phyloP scores from a whole-genome alignment of 2,888 invertebrate genomes.

The Lepidochitona cinerea region DNA sequence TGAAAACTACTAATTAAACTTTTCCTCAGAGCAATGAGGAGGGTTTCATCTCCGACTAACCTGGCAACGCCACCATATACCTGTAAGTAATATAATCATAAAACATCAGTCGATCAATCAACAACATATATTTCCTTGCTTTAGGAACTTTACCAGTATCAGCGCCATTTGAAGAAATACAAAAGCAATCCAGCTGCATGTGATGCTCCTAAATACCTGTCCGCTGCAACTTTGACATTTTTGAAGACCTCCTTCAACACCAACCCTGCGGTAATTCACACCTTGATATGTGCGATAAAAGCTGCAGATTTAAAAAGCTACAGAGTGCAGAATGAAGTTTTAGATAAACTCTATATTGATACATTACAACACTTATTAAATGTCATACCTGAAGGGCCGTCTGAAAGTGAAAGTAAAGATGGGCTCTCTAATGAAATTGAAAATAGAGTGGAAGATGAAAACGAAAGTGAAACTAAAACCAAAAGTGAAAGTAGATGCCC shows the following conservation, averaged over 20 bases:
- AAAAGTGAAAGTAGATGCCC: not conserved
- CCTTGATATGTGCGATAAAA: conserved; percentile 36
- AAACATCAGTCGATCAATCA: too few relatives aligned
- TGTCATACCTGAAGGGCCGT: not conserved
- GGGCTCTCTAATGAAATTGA: too few relatives aligned
- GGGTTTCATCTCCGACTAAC: too few relatives aligned
- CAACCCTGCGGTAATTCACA: conserved; percentile 44
- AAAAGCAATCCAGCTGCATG: conserved; percentile 32
- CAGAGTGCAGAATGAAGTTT: conserved; percentile 37
- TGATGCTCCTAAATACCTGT: conserved; percentile 3
- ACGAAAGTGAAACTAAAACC: conserved; percentile 10
- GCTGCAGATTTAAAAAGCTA: conserved; percentile 16
- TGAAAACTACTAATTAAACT: too few relatives aligned
- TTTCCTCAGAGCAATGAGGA: too few relatives aligned
- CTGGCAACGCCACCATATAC: too few relatives aligned
- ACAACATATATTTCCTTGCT: conserved; percentile 14
- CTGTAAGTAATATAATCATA: too few relatives aligned
- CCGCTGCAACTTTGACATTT: conserved; percentile 17
- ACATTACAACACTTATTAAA: conserved; percentile 47
- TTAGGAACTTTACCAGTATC: conserved; percentile 58
- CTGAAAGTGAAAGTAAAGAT: conserved; percentile 7
- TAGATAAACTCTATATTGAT: conserved; percentile 48
- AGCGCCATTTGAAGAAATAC: conserved; percentile 23
- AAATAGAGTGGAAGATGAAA: too few relatives aligned
- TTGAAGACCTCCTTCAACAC: conserved; percentile 35